Percentiles rank a stretch among this genome's conserved stretches.
phyloP scores from a whole-genome alignment of 2,888 invertebrate species.

The Tuta absoluta region DNA sequence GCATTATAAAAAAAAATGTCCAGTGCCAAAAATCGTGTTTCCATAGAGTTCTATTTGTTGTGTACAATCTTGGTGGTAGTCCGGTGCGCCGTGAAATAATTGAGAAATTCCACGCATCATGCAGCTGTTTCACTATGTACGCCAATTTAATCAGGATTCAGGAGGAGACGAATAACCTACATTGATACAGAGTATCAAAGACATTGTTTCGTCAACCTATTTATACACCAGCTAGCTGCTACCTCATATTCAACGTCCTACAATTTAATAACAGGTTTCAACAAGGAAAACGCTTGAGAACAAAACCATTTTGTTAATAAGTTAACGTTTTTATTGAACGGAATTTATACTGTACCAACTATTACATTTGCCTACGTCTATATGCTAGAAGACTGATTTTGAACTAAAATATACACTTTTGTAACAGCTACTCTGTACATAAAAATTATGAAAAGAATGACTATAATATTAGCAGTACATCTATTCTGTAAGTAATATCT shows the following conservation, averaged over 20 bases:
- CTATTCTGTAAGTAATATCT: constrained; percentile 27
- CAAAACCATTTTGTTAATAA: constrained; percentile 44
- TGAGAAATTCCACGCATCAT: constrained; percentile 19
- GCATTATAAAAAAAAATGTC: too few species aligned
- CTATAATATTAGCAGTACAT: constrained; percentile 30
- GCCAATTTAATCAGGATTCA: constrained; percentile 54
- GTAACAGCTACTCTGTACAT: constrained; percentile 52
- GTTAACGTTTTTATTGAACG: constrained; percentile 79
- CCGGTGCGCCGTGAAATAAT: constrained; percentile 14
- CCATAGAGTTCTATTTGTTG: too few species aligned
- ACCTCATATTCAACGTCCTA: not conserved
- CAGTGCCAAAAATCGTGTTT: too few species aligned
- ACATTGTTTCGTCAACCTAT: constrained; percentile 32
- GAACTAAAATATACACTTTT: constrained; percentile 51
- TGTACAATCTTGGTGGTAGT: not conserved
- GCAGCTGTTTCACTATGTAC: constrained; percentile 33
- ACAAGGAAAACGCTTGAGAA: not conserved
- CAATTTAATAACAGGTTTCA: not conserved
- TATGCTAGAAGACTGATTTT: constrained; percentile 60
- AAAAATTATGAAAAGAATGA: constrained; percentile 47
- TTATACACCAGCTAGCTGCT: not conserved
- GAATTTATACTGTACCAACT: constrained; percentile 66
- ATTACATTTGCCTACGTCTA: constrained; percentile 69
- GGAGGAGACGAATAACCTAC: constrained; percentile 29
- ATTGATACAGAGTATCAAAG: constrained; percentile 47